Base-by-base conservation (phyloP, 2,888 invertebrate genomes). In the Trissoscelio sp. region DNA sequence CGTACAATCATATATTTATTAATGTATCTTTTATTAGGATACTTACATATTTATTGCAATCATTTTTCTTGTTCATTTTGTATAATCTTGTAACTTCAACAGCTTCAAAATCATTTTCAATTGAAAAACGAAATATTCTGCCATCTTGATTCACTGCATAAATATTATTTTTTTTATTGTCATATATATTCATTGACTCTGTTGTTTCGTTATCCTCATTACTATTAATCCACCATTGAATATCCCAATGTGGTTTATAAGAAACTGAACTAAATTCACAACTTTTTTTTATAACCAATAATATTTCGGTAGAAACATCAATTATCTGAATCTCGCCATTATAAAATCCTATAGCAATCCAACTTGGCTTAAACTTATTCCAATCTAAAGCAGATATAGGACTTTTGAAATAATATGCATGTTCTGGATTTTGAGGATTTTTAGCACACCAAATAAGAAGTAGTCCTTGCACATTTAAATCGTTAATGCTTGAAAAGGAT, bases 401-500 rank as follows among this genome's bases (percentile, higher is more conserved):
- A 53, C 93, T 92, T 0, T 92, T 88, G 86, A 96, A 96, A 2
- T 91, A 85, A 86, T 95, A 96, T 4, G 92, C 88, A 79, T 95
- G 92, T 89, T 96, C 96, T 0, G 96, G 96, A 87, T 95, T 94
- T 11, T 94, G 93, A 0, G 96, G 96, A 90, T 96, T 97, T 91
- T 97, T 93, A 1, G 89, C 87, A 37, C 95, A 96, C 97, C 97
- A 97, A 73, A 96, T 90, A 84, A 95, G 93, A 0, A 97, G 93
- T 37, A 95, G 87, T 0, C 97, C 97, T 24, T 94, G 93, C 0
- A 92, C 92, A 87, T 93, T 94, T n/a, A 12, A 22, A n/a, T 31
- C 4, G n/a, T 34, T 11, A n/a, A n/a, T 11, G 7, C 20, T 18
- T 0, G 20, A 22, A 12, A 14, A 14, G 4, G n/a, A 2, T 20